Evolutionary conservation across 2,888 invertebrate genomes (phyloP).

Genomic region (Anoplius nigerrimus): DNA sequence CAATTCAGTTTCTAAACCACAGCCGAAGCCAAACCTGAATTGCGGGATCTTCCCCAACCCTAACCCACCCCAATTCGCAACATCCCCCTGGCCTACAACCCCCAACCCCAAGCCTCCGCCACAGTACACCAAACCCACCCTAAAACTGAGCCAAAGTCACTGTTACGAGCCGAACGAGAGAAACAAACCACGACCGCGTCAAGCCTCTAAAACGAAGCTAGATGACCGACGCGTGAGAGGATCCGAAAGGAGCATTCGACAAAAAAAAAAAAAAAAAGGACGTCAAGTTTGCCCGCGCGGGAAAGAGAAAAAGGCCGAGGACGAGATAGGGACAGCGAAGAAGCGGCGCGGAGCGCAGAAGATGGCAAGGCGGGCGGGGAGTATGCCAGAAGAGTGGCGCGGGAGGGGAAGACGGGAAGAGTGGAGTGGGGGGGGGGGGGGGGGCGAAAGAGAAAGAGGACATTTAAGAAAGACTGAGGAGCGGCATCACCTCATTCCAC

Average conservation of each 20-base stretch:
- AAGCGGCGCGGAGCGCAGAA: constrained; percentile 1
- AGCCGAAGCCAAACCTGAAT: too few species aligned
- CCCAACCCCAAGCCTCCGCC: too few species aligned
- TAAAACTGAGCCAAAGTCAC: too few species aligned
- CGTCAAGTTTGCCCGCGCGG: background rate
- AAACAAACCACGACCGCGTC: background rate
- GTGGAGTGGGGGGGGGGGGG: constrained; percentile 8
- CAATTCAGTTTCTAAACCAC: too few species aligned
- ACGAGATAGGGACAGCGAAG: constrained; percentile 13
- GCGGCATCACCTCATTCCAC: constrained; percentile 63
- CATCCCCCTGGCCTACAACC: too few species aligned
- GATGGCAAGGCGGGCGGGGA: too few species aligned
- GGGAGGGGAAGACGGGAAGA: constrained; percentile 16
- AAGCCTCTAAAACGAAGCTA: background rate
- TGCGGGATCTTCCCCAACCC: too few species aligned
- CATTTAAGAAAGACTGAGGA: constrained; percentile 58
- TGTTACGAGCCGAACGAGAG: background rate
- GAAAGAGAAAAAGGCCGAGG: constrained; percentile 20
- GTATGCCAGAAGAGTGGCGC: constrained; percentile 11
- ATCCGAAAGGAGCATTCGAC: constrained; percentile 10
- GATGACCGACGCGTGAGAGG: background rate
- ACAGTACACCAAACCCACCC: too few species aligned
- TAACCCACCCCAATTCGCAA: too few species aligned
- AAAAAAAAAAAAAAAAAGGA: background rate
- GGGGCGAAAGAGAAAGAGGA: constrained; percentile 38